Evolutionary conservation across 2,113 vertebrate genomes (phyloP), one percentile per base, ranked within the genome.

Genomic region (Prinia subflava): DNA sequence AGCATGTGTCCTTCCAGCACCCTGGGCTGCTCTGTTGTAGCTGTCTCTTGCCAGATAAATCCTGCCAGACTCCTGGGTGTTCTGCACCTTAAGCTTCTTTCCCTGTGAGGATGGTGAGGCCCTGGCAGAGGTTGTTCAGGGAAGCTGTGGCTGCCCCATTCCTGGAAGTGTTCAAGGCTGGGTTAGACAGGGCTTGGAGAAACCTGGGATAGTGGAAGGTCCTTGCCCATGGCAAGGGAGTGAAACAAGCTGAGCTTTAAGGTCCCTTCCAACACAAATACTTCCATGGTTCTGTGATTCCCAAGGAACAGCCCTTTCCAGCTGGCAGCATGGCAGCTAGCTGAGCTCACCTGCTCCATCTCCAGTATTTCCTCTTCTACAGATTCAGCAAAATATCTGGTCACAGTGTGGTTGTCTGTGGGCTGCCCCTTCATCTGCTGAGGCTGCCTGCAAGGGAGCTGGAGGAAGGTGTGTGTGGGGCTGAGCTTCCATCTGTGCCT

Each of bases 121-220:
- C 27, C 39, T 62, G 47, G 47, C 23, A 69, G 6, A 25, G 55
- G 39, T 0, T 59, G 11, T 27, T 31, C 46, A 77, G 55, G 23
- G 53, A 15, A 53, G 27, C 18, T 44, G 53, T 86, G 63, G 14
- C 63, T 87, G 27, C 18, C 33, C 22, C 15, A 13, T 23, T 3
- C 39, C 55, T 87, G 39, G 15, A 46, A 39, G 12, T 78, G 64
- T 53, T 9, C 15, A 20, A n/a, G 19, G 33, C n/a, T 1, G 1
- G 3, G 28, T 16, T 62, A 55, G 23, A 62, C 7, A 4, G 8
- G 33, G 10, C 33, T 77, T 39, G 46, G 37, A 52, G 33, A 44
- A 60, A 0, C 18, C 46, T 39, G 39, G 10, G 0, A 0, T 10
- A 33, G 33, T 69, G 18, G 47, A 53, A 69, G n/a, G 5, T 69